A percentile compares a stretch with the other conserved stretches of the same genome.
Evolutionary conservation across 1,140 invertebrate species (phyloP).

Genomic region (Bacillus rossius): DNA sequence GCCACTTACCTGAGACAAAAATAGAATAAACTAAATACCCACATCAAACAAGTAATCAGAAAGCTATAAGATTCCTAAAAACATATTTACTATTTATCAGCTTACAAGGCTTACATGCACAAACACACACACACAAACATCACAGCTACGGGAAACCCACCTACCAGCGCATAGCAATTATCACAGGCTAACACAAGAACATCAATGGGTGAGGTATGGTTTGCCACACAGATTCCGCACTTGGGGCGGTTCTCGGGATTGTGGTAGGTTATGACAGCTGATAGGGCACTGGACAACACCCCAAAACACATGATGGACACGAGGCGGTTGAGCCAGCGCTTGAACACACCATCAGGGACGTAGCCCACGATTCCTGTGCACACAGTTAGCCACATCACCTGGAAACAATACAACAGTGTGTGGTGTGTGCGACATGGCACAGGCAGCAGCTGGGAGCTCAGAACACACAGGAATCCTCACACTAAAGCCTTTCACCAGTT

Average conservation of each 20-base stretch:
- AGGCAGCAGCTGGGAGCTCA: no score
- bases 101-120: no score
- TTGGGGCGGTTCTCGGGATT: constrained; percentile 73
- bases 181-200: constrained; percentile 95
- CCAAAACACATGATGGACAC: constrained; percentile 86
- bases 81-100: no score
- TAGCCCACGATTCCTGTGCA: constrained; percentile 81
- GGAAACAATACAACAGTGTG: no score
- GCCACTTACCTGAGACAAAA: no score
- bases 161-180: constrained; percentile 96
- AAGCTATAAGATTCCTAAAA: no score
- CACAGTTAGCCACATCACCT: constrained; percentile 78
- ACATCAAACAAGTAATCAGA: no score
- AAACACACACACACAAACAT: no score
- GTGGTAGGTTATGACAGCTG: constrained; percentile 86
- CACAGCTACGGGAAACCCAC: constrained; percentile 38
- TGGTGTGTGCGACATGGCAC: no score
- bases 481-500: no score
- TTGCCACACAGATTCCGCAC: constrained; percentile 95
- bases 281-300: constrained; percentile 79
- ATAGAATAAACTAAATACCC: no score
- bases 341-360: constrained; percentile 66
- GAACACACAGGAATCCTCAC: no score
- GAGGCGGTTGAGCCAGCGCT: constrained; percentile 69
- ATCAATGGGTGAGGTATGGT: constrained; percentile 99